A percentile compares a stretch with the other conserved stretches of the same genome.
Conservation (phyloP, 2,797 vertebrate genomes). For the Selene dorsalis region DNA sequence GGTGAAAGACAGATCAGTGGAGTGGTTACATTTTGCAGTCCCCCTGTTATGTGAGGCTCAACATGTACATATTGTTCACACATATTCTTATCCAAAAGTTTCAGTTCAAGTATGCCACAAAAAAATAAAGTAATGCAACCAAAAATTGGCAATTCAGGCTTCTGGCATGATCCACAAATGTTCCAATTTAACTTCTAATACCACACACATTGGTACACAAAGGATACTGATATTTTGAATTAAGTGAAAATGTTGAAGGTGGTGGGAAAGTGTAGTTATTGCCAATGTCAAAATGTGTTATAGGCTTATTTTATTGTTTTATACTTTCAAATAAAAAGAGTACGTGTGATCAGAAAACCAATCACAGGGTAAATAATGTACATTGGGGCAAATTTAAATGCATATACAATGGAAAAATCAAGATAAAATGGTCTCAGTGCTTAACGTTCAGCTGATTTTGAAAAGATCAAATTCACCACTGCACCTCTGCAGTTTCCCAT, state of each 20-base stretch:
- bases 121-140: background rate
- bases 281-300: background rate
- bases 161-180: background rate
- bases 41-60: background rate
- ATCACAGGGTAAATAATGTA: background rate
- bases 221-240: background rate
- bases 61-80: conserved; percentile 1
- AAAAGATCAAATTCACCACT: conserved; percentile 31
- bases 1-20: background rate
- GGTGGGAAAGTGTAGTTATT: background rate
- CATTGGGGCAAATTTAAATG: conserved; percentile 11
- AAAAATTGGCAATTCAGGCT: background rate
- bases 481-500: background rate
- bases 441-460: conserved; percentile 18
- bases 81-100: background rate
- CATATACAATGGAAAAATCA: conserved; percentile 1
- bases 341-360: background rate
- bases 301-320: background rate
- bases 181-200: background rate
- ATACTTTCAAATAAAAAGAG: conserved; percentile 3
- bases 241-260: background rate
- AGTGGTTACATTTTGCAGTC: background rate
- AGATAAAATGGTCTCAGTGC: conserved; percentile 16
- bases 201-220: background rate
- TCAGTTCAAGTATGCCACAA: background rate